Conservation (phyloP, 2,797 vertebrate species). For the Cyclura pinguis region DNA sequence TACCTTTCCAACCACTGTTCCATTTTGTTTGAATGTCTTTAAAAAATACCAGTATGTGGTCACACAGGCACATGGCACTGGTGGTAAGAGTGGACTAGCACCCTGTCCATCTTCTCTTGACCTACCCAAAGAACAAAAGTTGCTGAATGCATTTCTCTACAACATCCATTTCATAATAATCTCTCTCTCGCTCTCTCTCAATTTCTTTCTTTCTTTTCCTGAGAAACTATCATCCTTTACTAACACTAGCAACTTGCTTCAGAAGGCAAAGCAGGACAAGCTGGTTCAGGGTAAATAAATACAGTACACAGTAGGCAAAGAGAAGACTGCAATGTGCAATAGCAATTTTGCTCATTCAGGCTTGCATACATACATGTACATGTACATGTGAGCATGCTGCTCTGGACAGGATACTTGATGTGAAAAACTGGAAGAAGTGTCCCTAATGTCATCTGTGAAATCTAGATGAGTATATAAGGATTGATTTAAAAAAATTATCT, state of each 20-base stretch:
- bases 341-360: too few species aligned
- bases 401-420: background rate
- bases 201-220: too few species aligned
- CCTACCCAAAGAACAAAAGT: background rate
- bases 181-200: too few species aligned
- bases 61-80: too few species aligned
- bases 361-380: background rate
- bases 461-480: background rate
- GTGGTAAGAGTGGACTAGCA: background rate
- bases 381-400: background rate
- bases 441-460: background rate
- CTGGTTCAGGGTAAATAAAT: background rate
- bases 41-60: background rate
- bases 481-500: slow-evolving; percentile 37
- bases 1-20: too few species aligned
- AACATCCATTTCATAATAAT: background rate
- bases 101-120: too few species aligned
- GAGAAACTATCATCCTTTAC: background rate
- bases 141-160: background rate
- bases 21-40: too few species aligned
- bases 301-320: background rate
- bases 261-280: background rate
- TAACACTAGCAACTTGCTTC: background rate
- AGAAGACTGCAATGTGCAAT: background rate
- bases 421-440: too few species aligned